phyloP scores from a whole-genome alignment of 2,113 vertebrate genomes.

The Macrotis lagotis region DNA sequence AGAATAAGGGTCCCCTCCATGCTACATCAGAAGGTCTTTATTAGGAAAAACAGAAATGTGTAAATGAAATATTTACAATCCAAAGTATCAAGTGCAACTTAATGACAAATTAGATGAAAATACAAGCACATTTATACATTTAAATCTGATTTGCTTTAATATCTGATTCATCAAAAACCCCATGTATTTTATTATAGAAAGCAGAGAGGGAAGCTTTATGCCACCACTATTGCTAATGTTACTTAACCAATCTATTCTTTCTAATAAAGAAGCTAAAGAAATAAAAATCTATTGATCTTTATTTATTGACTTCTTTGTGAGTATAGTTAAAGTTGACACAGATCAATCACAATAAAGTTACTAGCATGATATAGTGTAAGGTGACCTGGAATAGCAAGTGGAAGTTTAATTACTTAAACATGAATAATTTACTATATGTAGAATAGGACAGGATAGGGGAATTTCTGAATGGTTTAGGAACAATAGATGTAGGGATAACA shows the following conservation, averaged over 20 bases:
- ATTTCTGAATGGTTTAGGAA: slow-evolving; percentile 18
- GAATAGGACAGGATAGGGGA: not conserved
- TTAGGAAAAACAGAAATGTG: not conserved
- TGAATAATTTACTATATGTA: slow-evolving; percentile 59
- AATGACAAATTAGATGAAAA: slow-evolving; percentile 58
- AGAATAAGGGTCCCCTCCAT: not conserved
- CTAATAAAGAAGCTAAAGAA: slow-evolving; percentile 92
- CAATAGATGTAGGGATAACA: not conserved
- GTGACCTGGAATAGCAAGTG: slow-evolving; percentile 72
- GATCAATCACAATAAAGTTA: slow-evolving; percentile 98
- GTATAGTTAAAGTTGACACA: slow-evolving; percentile 96
- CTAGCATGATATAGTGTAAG: slow-evolving; percentile 90
- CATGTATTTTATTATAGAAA: slow-evolving; percentile 44
- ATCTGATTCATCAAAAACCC: slow-evolving; percentile 30
- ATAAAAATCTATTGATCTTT: slow-evolving; percentile 94
- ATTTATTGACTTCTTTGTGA: slow-evolving; percentile 93
- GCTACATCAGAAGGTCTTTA: not conserved
- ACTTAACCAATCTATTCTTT: slow-evolving; percentile 92
- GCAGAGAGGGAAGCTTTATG: slow-evolving; percentile 44
- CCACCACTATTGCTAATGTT: slow-evolving; percentile 68
- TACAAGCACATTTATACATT: slow-evolving; percentile 31
- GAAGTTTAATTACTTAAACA: slow-evolving; percentile 83
- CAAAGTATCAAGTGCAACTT: slow-evolving; percentile 25
- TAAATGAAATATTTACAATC: slow-evolving; percentile 19
- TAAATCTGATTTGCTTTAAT: slow-evolving; percentile 56